Evolutionary conservation across 1,140 invertebrate genomes (phyloP), one percentile per base, ranked within the genome.

Genomic region (Riptortus pedestris): DNA sequence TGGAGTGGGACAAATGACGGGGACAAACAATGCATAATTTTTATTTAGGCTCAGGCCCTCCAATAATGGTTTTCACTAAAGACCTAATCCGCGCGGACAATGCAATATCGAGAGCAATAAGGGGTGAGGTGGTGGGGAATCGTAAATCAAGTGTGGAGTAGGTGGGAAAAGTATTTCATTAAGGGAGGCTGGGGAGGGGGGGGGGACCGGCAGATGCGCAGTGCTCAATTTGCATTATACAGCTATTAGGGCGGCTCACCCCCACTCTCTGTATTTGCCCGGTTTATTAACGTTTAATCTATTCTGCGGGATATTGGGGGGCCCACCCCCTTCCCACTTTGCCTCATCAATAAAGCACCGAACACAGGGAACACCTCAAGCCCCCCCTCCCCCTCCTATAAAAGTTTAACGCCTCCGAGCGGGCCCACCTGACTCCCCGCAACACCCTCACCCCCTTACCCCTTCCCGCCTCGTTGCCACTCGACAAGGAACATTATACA

Each of bases 231-330:
- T 63, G 62, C 62, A 63, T 63, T 63, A 52, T 55, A 63, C 24
- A 51, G 62, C 62, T 63, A 63, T 63, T 63, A 63, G 62, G 22
- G 26, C 24, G 20, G 14, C 60, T 24, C 26, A 26, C 47, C 62
- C 43, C n/a, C 29, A 16, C 12, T 20, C 60, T 27, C 27, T 60
- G 60, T 61, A 61, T 61, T 61, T 61, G n/a, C 33, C 48, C 28
- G 45, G 51, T 38, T 63, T 63, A 63, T 63, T 63, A 63, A 63
- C 62, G 48, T 63, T 63, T 63, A 63, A 63, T 63, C 62, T 63
- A 63, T 63, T 63, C 62, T 63, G 62, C 51, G 62, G 62, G 62
- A 26, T 63, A 63, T 63, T 63, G 45, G 62, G 28, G 51, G 28
- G 22, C 26, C 18, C 20, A 22, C 22, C 31, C 31, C 5, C 31